Evolutionary conservation across 2,888 invertebrate genomes (phyloP).

Genomic region (Megastigmus dorsalis): DNA sequence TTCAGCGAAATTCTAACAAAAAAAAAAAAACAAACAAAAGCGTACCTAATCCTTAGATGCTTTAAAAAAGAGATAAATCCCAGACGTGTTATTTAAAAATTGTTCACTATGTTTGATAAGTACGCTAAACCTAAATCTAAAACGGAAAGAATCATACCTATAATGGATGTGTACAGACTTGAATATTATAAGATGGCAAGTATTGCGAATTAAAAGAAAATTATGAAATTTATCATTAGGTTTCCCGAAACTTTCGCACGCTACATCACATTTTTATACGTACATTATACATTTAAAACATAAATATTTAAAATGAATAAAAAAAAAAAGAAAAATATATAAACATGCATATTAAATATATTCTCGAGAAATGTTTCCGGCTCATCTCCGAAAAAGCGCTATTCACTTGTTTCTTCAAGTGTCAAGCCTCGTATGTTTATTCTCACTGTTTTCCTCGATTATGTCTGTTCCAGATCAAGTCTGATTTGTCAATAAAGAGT

Average conservation of each 20-base stretch:
- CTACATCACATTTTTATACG: slow-evolving; percentile 47
- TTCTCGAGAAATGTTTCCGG: slow-evolving; percentile 1
- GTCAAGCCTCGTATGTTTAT: slow-evolving; percentile 47
- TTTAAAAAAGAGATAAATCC: neutral
- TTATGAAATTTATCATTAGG: slow-evolving; percentile 8
- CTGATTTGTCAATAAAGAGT: slow-evolving; percentile 50
- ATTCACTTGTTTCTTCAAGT: slow-evolving; percentile 43
- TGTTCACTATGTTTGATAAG: slow-evolving; percentile 31
- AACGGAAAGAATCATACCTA: slow-evolving; percentile 1
- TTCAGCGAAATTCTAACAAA: slow-evolving; percentile 42
- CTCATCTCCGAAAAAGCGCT: slow-evolving; percentile 28
- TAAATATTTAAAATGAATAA: neutral
- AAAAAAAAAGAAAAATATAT: neutral
- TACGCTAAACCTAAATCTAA: neutral
- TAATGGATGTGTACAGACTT: slow-evolving; percentile 8
- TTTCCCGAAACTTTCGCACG: slow-evolving; percentile 30
- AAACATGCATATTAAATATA: slow-evolving; percentile 10
- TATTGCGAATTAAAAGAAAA: slow-evolving; percentile 9
- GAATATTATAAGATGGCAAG: neutral
- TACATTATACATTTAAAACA: slow-evolving; percentile 35
- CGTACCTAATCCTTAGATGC: slow-evolving; percentile 30
- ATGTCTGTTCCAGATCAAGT: slow-evolving; percentile 49
- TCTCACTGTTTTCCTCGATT: slow-evolving; percentile 44
- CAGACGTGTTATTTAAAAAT: neutral
- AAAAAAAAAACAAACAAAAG: too few species aligned